Conservation (phyloP, 1,140 invertebrate genomes). For the Gonioctena quinquepunctata region DNA sequence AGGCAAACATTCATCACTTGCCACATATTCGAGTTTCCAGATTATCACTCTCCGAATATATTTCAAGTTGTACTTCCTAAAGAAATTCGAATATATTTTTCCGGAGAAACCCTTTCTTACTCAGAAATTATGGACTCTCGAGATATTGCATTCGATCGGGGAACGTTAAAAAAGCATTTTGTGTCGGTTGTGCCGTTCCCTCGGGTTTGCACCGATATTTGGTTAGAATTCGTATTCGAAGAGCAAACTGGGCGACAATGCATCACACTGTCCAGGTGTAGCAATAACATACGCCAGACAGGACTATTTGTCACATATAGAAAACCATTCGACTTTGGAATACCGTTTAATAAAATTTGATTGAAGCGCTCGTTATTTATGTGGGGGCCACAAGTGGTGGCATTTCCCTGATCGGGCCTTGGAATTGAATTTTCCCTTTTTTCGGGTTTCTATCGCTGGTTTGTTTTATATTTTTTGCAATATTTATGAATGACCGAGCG, state of each 20-base stretch:
- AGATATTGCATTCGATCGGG: constrained; percentile 2
- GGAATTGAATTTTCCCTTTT: too few species aligned
- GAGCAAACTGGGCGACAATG: background rate
- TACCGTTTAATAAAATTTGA: background rate
- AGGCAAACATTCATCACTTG: background rate
- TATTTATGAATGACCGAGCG: too few species aligned
- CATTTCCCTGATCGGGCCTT: too few species aligned
- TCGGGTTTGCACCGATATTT: background rate
- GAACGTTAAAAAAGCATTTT: constrained; percentile 9
- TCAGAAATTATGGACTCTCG: background rate
- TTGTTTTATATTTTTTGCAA: too few species aligned
- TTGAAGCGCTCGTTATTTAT: background rate
- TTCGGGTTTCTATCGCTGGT: too few species aligned
- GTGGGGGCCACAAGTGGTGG: too few species aligned
- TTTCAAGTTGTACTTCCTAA: background rate
- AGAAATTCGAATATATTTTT: background rate
- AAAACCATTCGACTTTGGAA: background rate
- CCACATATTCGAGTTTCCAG: too few species aligned
- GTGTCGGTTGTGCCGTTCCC: background rate
- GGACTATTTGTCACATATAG: constrained; percentile 2
- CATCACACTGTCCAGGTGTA: constrained; percentile 3
- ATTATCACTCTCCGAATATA: background rate
- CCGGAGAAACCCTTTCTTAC: background rate
- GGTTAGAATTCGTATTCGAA: background rate
- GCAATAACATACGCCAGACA: background rate